Base-by-base conservation (phyloP, 2,888 invertebrate species). In the Diploptera punctata region DNA sequence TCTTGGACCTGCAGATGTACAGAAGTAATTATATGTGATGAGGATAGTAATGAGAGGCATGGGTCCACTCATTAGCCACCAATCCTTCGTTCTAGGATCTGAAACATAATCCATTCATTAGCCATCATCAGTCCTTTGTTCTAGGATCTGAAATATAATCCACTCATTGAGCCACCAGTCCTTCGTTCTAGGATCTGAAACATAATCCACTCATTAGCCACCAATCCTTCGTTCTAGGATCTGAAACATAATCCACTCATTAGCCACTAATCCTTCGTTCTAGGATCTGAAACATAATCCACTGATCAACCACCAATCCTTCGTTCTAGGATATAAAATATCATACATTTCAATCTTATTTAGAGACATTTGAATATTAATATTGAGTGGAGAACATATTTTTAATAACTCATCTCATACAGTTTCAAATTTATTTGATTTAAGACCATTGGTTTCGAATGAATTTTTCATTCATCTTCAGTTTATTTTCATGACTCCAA, bases 1-100 rank as follows among this genome's bases (percentile, higher is more conserved):
- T 52, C 84, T 83, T 0, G 95, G 95, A 0, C 95, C 94, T 79
- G 89, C 84, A 78, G 87, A 87, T 26, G 88, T 82, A 0, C 94
- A 90, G 77, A 93, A 89, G 77, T 89, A 85, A 18, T 93, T 82
- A 80, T 95, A 95, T 0, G 86, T 71, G 0, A 82, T 81, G 4
- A 89, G 82, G 24, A 93, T 76, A 0, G 82, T 72, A 2, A 90
- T 1, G 0, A 86, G 85, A 70, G 90, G 88, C 80, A 88, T 86
- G 3, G 93, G 91, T 38, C 89, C 88, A 0, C 87, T 84, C 79
- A 92, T 87, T 47, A 95, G 80, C 4, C 89, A 86, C 87, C 89
- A 91, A 68, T 85, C 82, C 75, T 88, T 88, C 10, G 91, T 90
- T 71, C 91, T 83, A 0, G 84, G 85, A 84, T 91, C 91, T 91